phyloP scores from a whole-genome alignment of 2,888 invertebrate genomes.

The Dasypogon diadema region DNA sequence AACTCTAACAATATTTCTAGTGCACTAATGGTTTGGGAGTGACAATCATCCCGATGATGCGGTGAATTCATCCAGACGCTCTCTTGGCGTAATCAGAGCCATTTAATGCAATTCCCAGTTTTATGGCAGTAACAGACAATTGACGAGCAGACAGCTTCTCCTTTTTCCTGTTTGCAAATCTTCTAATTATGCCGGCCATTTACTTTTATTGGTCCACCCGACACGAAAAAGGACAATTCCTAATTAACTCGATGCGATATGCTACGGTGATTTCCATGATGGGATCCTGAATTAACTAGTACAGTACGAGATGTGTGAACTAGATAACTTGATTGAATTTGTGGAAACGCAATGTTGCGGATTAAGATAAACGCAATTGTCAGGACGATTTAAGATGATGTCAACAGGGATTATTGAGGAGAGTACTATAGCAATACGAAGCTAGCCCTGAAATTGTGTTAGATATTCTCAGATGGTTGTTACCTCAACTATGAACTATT shows the following conservation, averaged over 20 bases:
- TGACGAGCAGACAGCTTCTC: conserved; percentile 40
- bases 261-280: conserved; percentile 33
- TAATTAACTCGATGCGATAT: conserved; percentile 45
- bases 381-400: conserved; percentile 5
- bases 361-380: conserved; percentile 23
- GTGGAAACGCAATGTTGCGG: not conserved
- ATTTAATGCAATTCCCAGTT: conserved; percentile 10
- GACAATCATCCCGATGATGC: not conserved
- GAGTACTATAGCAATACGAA: too few relatives aligned
- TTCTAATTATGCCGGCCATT: conserved; percentile 48
- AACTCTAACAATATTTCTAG: not conserved
- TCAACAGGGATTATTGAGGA: too few relatives aligned
- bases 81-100: conserved; percentile 8
- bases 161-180: conserved; percentile 49
- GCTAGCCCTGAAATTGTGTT: too few relatives aligned
- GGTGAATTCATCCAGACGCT: conserved; percentile 12
- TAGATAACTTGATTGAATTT: conserved; percentile 37
- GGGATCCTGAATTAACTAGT: conserved; percentile 6
- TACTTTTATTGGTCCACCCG: conserved; percentile 38
- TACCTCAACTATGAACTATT: too few relatives aligned
- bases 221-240: conserved; percentile 49
- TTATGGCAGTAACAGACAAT: conserved; percentile 45
- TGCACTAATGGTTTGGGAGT: not conserved
- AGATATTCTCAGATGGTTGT: too few relatives aligned
- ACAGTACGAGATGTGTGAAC: conserved; percentile 22